Evolutionary conservation across 2,113 vertebrate species (phyloP).

Genomic region (Leucopsar rothschildi): DNA sequence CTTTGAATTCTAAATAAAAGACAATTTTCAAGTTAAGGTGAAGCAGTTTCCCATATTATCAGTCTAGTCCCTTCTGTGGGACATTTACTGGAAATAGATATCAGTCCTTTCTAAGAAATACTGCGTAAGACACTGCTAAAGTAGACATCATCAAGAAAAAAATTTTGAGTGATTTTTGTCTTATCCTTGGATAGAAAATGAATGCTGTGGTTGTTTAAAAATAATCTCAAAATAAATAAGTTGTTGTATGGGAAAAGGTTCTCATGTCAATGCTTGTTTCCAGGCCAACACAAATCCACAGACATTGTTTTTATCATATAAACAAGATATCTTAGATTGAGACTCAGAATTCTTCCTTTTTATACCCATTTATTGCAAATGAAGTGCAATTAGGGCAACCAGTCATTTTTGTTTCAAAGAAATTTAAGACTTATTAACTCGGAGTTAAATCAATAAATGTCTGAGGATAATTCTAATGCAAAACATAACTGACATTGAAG

Average conservation of each 20-base stretch:
- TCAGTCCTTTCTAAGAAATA: slow-evolving; percentile 21
- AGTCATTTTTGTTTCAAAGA: background rate
- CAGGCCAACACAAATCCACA: slow-evolving; percentile 34
- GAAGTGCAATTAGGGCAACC: background rate
- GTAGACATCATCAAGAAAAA: slow-evolving; percentile 19
- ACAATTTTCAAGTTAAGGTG: background rate
- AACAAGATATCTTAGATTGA: background rate
- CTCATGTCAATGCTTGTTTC: slow-evolving; percentile 26
- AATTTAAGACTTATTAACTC: background rate
- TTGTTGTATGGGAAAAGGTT: slow-evolving; percentile 29
- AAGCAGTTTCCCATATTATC: background rate
- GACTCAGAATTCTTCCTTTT: background rate
- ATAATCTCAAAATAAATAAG: slow-evolving; percentile 43
- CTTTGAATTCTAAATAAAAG: background rate
- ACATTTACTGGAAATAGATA: background rate
- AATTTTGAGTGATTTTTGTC: background rate
- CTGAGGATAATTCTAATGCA: background rate
- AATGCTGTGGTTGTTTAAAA: slow-evolving; percentile 38
- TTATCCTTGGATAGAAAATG: slow-evolving; percentile 20
- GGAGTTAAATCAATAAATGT: background rate
- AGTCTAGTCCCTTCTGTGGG: background rate
- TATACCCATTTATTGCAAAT: background rate
- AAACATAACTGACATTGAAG: background rate
- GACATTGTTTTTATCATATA: slow-evolving; percentile 1
- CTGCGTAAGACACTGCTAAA: background rate